phyloP scores from a whole-genome alignment of 2,888 invertebrate genomes.

The Listrodromus nycthemerus region DNA sequence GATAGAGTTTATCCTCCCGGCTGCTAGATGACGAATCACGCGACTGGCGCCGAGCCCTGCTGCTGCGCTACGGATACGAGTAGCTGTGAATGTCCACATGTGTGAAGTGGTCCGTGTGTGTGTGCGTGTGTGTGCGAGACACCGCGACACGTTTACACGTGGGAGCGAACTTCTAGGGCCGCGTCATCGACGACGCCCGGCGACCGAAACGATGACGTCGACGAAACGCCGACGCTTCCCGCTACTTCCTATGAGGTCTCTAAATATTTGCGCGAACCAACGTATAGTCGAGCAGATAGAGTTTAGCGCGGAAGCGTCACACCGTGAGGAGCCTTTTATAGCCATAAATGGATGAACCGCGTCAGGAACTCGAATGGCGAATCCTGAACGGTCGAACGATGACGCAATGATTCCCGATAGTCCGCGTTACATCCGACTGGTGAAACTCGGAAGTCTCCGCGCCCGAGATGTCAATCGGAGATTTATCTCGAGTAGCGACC shows the following conservation, averaged over 20 bases:
- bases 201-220: constrained; percentile 75
- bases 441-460: constrained; percentile 34
- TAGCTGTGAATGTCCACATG: constrained; percentile 19
- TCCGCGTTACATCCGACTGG: constrained; percentile 60
- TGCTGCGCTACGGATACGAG: constrained; percentile 5
- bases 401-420: constrained; percentile 60
- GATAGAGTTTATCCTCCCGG: constrained; percentile 23
- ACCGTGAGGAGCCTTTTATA: constrained; percentile 34
- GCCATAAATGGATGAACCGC: constrained; percentile 69
- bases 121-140: not conserved
- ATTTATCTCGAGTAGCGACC: not conserved
- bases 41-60: constrained; percentile 54
- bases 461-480: not conserved
- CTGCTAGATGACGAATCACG: constrained; percentile 48
- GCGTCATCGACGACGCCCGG: constrained; percentile 71
- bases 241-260: constrained; percentile 46
- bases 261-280: constrained; percentile 73
- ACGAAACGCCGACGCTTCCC: constrained; percentile 65
- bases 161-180: constrained; percentile 64
- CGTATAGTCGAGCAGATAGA: constrained; percentile 24
- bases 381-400: constrained; percentile 64
- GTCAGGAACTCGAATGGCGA: not conserved
- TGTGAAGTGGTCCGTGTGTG: constrained; percentile 11
- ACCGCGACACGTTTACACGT: constrained; percentile 31
- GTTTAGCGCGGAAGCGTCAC: constrained; percentile 40